Base-by-base conservation (phyloP, 2,797 vertebrate genomes). In the Pristis pectinata region DNA sequence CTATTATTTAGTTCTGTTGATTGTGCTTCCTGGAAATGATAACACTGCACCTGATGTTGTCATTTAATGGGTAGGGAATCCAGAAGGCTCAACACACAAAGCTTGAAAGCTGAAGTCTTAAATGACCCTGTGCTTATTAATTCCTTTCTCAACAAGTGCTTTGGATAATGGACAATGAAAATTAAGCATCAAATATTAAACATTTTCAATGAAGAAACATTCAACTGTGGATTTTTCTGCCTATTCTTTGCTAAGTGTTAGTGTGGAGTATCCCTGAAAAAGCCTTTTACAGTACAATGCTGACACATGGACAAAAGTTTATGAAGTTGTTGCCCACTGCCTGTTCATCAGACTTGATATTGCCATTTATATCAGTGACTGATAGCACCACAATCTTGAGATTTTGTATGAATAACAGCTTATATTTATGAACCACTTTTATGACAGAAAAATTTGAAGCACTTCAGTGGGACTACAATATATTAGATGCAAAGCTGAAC, bases 251-350 rank as follows among this genome's bases (percentile, higher is more conserved):
- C 79, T 44, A 41, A 80, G 80, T 17, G 1, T 80, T 22, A 7
- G 41, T 41, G 79, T 7, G 0, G 17, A 30, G 80, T 6, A 83
- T 83, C 22, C 8, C 41, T 44, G 19, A 24, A 44, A n/a, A 22
- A 7, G 9, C 41, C 79, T 83, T 22, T 82, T 82, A n/a, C n/a
- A 64, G 61, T 64, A 64, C 10, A 64, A 64, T 64, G 13, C 59
- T 15, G 15, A 15, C 61, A 64, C 15, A 1, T 61, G 61, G 59
- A 61, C 13, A 15, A 64, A n/a, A 87, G 83, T 30, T 87, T 30
- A 87, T 91, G 34, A 91, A 91, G 87, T 59, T 64, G 82, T 53
- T 56, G 34, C 85, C 61, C 80, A 59, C n/a, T 91, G 59, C 17
- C n/a, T 8, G 17, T 37, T 67, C 59, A 64, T 67, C 27, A n/a